Base-by-base conservation (phyloP, 2,888 invertebrate species). In the Andrena marginata region DNA sequence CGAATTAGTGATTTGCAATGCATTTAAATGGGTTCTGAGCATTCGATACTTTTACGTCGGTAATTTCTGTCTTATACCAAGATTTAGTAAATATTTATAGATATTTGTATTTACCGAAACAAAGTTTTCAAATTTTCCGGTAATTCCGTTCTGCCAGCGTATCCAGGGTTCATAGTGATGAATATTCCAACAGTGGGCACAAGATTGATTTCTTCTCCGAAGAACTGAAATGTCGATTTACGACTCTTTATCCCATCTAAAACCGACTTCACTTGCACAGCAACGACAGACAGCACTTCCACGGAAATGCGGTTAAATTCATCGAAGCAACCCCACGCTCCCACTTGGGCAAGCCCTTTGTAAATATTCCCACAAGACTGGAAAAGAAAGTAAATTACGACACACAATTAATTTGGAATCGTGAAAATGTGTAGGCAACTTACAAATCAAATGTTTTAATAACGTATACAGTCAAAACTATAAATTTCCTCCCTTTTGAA, bases 251-350 rank as follows among this genome's bases (percentile, higher is more conserved):
- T 97, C 10, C 98, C 98, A 93, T 99, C 98, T 81, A 97, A 95
- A 29, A 98, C 97, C 74, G 95, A 95, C 93, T 97, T 98, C 0
- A 98, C 98, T 95, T 99, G 99, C 0, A 99, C 99, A 0, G 99
- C 98, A 0, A 99, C 98, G 13, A 99, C 99, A 51, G 99, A 99
- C 79, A 99, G 94, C 78, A 99, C 99, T 94, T 99, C 99, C 0
- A 99, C 97, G 0, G 98, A 97, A 90, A 99, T 99, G 77, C 99
- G 96, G 94, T 99, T 99, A 94, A 99, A 99, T 94, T 99, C 99
- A 92, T 99, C 99, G 93, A 99, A 99, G 93, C 99, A 99, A 48
- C 99, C 99, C 99, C 99, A 99, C 10, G 98, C 98, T 0, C 99
- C 99, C 23, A 98, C 98, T 95, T 99, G 99, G 0, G 98, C 97